Base-by-base conservation (phyloP, 2,888 invertebrate genomes). In the Heliconius ismenius region DNA sequence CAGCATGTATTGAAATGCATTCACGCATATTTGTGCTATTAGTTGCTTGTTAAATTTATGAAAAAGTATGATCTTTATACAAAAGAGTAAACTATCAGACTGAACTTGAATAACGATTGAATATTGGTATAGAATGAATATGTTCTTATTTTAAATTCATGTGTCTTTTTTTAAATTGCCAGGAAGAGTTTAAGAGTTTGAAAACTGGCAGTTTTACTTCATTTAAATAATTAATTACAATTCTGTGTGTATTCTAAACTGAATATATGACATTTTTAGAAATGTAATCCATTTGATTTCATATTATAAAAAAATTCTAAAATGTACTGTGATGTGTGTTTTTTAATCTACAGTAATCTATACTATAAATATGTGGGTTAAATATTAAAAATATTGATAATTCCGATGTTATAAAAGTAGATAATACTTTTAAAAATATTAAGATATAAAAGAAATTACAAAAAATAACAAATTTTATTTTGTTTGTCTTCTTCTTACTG, bases 1-100 rank as follows among this genome's bases (percentile, higher is more conserved):
- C 93, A 82, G 90, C 85, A 86, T 95, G 93, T 84, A 93, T 93
- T 74, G 93, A 93, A 88, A 93, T 93, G 81, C 93, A 93, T 86
- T 93, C 93, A 87, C 93, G 93, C 93, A 93, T 92, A 60, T 78
- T 81, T 69, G 18, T 76, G 43, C 49, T 36, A 58, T 54, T 58
- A 54, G 43, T 74, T 32, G n/a, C 24, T 70, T 75, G 39, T 26
- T 43, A 11, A 58, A 28, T 26, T 60, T 60, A 39, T 63, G 36
- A 70, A 63, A 63, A 75, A 63, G 26, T 28, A 49, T 64, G 69
- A 69, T 69, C 28, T 60, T 62, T 24, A 32, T 70, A 32, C 58
- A 58, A 70, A 70, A 70, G 70, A 70, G 58, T 36, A 24, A 58
- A 58, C 70, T 36, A 58, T 70, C 36, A 32, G 58, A 70, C 54